Percentiles rank a stretch among this genome's conserved stretches.
Conservation (phyloP, 2,797 vertebrate genomes). For the Fringilla coelebs region DNA sequence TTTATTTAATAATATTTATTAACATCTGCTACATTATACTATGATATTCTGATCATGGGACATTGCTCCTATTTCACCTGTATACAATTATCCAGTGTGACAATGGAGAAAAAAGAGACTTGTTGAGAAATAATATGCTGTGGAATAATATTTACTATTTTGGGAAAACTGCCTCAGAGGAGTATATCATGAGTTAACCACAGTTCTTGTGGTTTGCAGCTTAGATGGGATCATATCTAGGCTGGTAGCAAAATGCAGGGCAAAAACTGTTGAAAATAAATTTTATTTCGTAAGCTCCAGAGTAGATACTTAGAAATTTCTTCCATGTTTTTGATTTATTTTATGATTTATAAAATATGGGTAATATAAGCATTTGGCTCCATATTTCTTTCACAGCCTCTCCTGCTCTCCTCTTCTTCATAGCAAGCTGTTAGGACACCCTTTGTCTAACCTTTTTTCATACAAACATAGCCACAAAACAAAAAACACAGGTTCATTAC, state of each 20-base stretch:
- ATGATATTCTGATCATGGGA: background rate
- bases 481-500: background rate
- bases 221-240: background rate
- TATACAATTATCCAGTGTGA: background rate
- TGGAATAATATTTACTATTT: background rate
- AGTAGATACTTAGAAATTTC: background rate
- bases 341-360: background rate
- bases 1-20: background rate
- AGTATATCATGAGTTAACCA: background rate
- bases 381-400: background rate
- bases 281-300: background rate
- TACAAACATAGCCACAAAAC: background rate
- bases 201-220: background rate
- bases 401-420: background rate
- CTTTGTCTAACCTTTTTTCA: background rate
- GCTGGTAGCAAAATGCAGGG: background rate
- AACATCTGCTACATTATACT: background rate
- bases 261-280: background rate
- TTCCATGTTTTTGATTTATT: background rate
- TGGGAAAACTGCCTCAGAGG: background rate
- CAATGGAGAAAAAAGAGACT: background rate
- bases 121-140: background rate
- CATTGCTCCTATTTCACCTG: background rate
- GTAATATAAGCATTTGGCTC: background rate
- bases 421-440: background rate